Evolutionary conservation across 2,797 vertebrate genomes (phyloP).

Genomic region (Molossus alvarezi): DNA sequence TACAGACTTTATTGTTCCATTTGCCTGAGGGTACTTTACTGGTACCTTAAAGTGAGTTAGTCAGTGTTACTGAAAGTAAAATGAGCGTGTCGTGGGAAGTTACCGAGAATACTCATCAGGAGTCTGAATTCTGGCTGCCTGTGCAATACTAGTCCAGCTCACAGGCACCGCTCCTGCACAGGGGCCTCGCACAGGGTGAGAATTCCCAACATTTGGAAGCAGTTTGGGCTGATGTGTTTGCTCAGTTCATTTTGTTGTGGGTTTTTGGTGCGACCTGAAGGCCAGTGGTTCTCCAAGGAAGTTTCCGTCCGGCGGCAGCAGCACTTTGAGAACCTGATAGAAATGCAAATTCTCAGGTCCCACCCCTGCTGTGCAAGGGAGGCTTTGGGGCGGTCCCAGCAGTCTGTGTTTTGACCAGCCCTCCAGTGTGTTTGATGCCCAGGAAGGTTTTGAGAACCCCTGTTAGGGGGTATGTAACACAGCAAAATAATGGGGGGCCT

Average conservation of each 20-base stretch:
- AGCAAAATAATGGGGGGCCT: not conserved
- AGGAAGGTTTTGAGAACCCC: not conserved
- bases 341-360: not conserved
- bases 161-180: fast-evolving
- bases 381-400: not conserved
- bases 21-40: not conserved
- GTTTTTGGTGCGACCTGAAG: not conserved
- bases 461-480: fast-evolving
- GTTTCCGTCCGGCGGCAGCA: not conserved
- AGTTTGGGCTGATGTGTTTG: fast-evolving
- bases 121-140: not conserved
- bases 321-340: not conserved
- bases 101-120: fast-evolving
- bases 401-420: not conserved
- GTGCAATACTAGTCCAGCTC: not conserved
- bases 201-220: not conserved
- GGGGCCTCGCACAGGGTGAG: not conserved
- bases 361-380: not conserved
- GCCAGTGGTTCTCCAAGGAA: not conserved
- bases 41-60: not conserved
- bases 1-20: not conserved
- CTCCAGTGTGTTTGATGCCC: fast-evolving
- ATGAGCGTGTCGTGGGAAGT: not conserved
- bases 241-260: not conserved
- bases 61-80: not conserved